Evolutionary conservation across 2,888 invertebrate species (phyloP).

Genomic region (Eudasyphora cyanicolor): DNA sequence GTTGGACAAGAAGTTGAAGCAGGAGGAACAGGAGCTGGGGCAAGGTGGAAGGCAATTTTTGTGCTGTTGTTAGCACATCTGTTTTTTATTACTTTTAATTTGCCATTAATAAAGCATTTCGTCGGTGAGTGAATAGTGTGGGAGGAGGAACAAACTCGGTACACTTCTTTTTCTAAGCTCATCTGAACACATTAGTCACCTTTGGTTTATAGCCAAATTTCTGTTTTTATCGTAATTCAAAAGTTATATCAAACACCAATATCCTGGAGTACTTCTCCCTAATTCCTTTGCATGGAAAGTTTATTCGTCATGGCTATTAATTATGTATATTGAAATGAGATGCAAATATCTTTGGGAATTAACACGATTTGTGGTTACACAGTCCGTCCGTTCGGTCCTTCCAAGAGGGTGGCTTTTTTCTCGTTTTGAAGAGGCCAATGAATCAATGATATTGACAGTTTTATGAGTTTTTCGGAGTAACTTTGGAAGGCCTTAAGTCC

Average conservation of each 20-base stretch:
- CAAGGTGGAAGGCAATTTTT: constrained; percentile 56
- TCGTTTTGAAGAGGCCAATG: constrained; percentile 66
- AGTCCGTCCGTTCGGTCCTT: too few species aligned
- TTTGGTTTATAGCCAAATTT: constrained; percentile 41
- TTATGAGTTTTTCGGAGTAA: constrained; percentile 68
- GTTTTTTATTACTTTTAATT: constrained; percentile 79
- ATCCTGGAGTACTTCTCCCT: background rate
- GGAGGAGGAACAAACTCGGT: background rate
- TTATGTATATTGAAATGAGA: constrained; percentile 60
- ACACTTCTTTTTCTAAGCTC: constrained; percentile 41
- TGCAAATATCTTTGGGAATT: constrained; percentile 55
- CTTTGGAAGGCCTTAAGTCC: constrained; percentile 18
- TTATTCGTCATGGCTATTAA: constrained; percentile 42
- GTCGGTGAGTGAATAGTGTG: background rate
- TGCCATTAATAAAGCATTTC: constrained; percentile 77
- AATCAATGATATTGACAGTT: constrained; percentile 77
- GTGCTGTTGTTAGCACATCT: constrained; percentile 78
- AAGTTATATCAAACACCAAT: constrained; percentile 26
- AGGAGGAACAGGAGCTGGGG: background rate
- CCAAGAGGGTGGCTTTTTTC: background rate
- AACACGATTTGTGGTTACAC: constrained; percentile 46
- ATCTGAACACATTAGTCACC: constrained; percentile 58
- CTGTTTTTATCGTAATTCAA: constrained; percentile 10
- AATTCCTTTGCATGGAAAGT: background rate
- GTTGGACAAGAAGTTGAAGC: background rate